Percentiles rank a stretch among this genome's conserved stretches.
phyloP scores from a whole-genome alignment of 2,797 vertebrate genomes.

The Gallirallus australis region DNA sequence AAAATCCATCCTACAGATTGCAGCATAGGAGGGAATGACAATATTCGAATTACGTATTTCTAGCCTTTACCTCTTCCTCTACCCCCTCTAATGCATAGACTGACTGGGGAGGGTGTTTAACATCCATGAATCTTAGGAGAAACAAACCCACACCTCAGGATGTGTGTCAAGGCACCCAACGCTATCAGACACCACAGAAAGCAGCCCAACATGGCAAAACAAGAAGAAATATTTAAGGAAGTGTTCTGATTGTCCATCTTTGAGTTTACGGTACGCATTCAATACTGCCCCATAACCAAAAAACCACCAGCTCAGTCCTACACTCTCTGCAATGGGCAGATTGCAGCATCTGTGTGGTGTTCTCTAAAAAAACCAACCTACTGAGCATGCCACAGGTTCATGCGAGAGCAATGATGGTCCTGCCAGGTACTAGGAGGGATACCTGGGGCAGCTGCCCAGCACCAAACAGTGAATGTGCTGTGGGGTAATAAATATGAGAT shows the following conservation, averaged over 20 bases:
- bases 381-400: not conserved
- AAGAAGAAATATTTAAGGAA: not conserved
- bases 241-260: not conserved
- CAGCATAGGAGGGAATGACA: accelerated
- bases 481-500: conserved; percentile 11
- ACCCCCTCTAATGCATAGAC: not conserved
- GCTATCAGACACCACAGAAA: not conserved
- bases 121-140: not conserved
- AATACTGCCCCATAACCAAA: not conserved
- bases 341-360: not conserved
- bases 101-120: not conserved
- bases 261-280: not conserved
- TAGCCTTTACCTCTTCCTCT: not conserved
- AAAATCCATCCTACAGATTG: not conserved
- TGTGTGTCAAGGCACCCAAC: not conserved
- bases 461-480: not conserved
- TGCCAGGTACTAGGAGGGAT: not conserved
- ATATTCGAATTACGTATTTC: not conserved
- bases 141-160: not conserved
- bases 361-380: not conserved
- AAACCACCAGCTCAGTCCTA: not conserved
- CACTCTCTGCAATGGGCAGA: accelerated
- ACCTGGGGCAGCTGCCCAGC: not conserved
- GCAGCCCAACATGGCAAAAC: not conserved
- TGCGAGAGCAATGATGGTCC: not conserved